phyloP scores from a whole-genome alignment of 2,888 invertebrate species.

The Nomada fabriciana region DNA sequence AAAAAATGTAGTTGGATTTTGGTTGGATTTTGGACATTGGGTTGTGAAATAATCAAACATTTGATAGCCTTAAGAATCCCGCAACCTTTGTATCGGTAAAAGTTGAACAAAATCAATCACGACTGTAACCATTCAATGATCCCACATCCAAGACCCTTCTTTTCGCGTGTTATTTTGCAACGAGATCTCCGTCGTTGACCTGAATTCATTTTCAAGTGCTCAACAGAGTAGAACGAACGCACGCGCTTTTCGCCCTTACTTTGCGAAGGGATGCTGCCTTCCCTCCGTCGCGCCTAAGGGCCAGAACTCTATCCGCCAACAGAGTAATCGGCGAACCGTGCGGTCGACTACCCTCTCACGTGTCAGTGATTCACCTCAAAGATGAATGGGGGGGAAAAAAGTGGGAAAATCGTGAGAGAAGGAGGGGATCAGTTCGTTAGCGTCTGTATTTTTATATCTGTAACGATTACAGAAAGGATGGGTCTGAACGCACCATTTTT shows the following conservation, averaged over 20 bases:
- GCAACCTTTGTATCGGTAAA: background rate
- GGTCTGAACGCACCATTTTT: no score
- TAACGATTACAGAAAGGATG: no score
- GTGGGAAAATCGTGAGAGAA: background rate
- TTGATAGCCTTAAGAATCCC: no score
- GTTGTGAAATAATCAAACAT: no score
- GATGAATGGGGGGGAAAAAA: conserved; percentile 69
- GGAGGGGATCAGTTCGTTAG: conserved; percentile 66
- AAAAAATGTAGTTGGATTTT: no score
- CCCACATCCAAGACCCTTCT: background rate
- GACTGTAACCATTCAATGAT: background rate
- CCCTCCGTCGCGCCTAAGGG: conserved; percentile 45
- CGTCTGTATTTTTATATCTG: conserved; percentile 33
- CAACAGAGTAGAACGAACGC: conserved; percentile 65
- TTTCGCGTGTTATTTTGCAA: conserved; percentile 47
- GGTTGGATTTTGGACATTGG: no score
- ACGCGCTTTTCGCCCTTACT: conserved; percentile 52
- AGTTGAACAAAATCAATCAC: background rate
- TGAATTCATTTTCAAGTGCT: conserved; percentile 64
- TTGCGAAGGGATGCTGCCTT: conserved; percentile 9
- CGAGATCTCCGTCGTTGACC: conserved; percentile 43
- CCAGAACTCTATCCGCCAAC: conserved; percentile 38
- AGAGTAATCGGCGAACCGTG: conserved; percentile 58
- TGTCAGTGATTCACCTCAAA: conserved; percentile 75
- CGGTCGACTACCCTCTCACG: conserved; percentile 31